Evolutionary conservation across 2,113 vertebrate species (phyloP).

Genomic region (Rhea americana): DNA sequence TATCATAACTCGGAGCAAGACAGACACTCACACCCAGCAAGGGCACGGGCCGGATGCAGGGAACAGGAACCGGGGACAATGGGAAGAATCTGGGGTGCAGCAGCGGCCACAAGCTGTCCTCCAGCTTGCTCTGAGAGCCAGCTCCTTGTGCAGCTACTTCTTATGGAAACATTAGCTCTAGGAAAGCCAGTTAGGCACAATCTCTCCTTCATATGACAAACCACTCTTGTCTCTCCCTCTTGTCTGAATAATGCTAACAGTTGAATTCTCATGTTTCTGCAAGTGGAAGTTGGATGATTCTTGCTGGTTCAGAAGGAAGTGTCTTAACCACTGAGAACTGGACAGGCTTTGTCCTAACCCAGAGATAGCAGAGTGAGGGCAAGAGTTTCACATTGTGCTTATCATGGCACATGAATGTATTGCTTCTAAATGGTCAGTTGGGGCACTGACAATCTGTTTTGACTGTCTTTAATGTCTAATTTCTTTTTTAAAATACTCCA

Average conservation of each 20-base stretch:
- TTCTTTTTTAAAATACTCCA: neutral
- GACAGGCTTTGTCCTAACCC: neutral
- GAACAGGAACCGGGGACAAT: constrained; percentile 65
- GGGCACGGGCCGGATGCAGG: constrained; percentile 43
- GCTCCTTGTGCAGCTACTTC: neutral
- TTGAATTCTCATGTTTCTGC: neutral
- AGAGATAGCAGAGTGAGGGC: neutral
- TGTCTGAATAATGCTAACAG: neutral
- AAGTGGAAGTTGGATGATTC: neutral
- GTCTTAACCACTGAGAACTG: neutral
- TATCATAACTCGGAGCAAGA: neutral
- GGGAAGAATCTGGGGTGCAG: constrained; percentile 38
- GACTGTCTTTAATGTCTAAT: neutral
- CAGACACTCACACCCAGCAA: neutral
- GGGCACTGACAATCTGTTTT: neutral
- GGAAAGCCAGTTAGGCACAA: neutral
- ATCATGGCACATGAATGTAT: too few relatives aligned
- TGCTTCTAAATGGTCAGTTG: neutral
- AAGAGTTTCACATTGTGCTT: neutral
- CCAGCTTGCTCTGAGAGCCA: neutral
- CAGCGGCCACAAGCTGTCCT: neutral
- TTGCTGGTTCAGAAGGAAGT: neutral
- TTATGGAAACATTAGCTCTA: rapidly evolving
- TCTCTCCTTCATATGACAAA: rapidly evolving
- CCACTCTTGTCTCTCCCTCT: neutral